Percentiles rank a stretch among this genome's conserved stretches.
Evolutionary conservation across 2,888 invertebrate genomes (phyloP).

Genomic region (Gnatocerus cornutus): DNA sequence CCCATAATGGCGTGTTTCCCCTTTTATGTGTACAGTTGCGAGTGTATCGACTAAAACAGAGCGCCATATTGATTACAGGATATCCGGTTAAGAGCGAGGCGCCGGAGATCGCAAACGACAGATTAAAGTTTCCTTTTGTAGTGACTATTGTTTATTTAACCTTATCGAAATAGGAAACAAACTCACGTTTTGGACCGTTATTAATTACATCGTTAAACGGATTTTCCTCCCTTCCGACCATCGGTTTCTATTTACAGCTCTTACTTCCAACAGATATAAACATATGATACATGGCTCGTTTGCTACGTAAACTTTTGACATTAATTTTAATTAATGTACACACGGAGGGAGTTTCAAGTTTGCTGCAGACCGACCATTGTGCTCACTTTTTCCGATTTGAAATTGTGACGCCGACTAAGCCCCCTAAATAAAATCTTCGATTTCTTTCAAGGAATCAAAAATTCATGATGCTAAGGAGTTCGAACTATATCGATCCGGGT

Average conservation of each 20-base stretch:
- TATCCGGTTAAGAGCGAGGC: conserved; percentile 52
- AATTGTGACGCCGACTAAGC: too few species aligned
- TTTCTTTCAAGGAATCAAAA: background rate
- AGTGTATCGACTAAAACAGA: conserved; percentile 34
- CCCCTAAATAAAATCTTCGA: too few species aligned
- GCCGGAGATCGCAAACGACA: conserved; percentile 53
- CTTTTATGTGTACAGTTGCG: conserved; percentile 32
- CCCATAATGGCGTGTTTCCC: conserved; percentile 33
- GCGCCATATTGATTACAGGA: conserved; percentile 55
- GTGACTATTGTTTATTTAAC: conserved; percentile 57
- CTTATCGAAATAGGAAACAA: conserved; percentile 61
- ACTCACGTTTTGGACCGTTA: conserved; percentile 55
- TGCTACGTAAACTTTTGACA: conserved; percentile 38
- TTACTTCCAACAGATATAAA: conserved; percentile 44
- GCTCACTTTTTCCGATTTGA: too few species aligned
- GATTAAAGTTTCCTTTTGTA: conserved; percentile 57
- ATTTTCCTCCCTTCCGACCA: conserved; percentile 32
- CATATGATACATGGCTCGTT: conserved; percentile 45
- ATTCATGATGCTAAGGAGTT: background rate
- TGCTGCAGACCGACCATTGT: conserved; percentile 6
- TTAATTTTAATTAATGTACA: conserved; percentile 47
- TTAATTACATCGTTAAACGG: conserved; percentile 49
- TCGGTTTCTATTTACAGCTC: conserved; percentile 41
- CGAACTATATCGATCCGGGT: background rate
- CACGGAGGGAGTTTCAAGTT: conserved; percentile 22